Percentiles rank a stretch among this genome's conserved stretches.
Conservation (phyloP, 92 coral and sea anemone genomes). For the Virgularia gustaviana region DNA sequence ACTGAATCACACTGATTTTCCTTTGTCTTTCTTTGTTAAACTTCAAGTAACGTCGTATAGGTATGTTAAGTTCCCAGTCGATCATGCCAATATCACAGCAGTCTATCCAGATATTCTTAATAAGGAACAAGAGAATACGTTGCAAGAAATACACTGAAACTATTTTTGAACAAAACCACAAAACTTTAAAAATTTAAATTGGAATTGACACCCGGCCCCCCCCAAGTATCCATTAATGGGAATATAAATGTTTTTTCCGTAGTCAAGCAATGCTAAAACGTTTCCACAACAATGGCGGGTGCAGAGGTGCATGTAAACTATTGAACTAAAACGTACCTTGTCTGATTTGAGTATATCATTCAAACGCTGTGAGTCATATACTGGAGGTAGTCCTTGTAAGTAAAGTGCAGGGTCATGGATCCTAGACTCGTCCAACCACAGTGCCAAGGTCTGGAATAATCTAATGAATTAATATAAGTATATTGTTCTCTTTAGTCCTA, state of each 20-base stretch:
- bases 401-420: constrained; percentile 82
- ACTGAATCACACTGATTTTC: constrained; percentile 14
- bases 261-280: too few species aligned
- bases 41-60: constrained; percentile 73
- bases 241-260: too few species aligned
- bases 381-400: constrained; percentile 84
- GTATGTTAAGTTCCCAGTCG: constrained; percentile 79
- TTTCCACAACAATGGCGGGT: too few species aligned
- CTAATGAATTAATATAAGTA: constrained; percentile 29
- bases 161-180: background rate
- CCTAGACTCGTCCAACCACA: constrained; percentile 97
- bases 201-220: background rate
- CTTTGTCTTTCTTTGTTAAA: constrained; percentile 31
- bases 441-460: constrained; percentile 78
- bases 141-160: background rate
- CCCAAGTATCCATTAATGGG: background rate
- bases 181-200: background rate
- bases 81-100: constrained; percentile 68
- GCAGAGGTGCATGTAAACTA: too few species aligned
- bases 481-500: too few species aligned
- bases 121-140: background rate
- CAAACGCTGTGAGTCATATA: constrained; percentile 75
- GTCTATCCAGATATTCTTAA: constrained; percentile 79
- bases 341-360: constrained; percentile 60
- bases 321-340: constrained; percentile 65